Base-by-base conservation (phyloP, 2,888 invertebrate genomes). In the Monopis laevigella region DNA sequence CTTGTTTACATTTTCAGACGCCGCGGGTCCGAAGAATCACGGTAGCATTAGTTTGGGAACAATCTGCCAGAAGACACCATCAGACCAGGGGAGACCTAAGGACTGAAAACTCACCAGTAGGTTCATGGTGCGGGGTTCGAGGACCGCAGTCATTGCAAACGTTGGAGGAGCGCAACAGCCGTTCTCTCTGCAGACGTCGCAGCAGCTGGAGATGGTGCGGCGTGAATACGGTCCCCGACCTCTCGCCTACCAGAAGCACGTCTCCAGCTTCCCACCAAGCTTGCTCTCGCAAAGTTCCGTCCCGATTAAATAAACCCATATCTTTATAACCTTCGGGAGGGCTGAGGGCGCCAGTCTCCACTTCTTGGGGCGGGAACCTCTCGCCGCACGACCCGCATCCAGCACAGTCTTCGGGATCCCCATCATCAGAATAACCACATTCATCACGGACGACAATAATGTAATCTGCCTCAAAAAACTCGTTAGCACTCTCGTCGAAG, bases 271-370 rank as follows among this genome's bases (percentile, higher is more conserved):
- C 83, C 77, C 78, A 77, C 71, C 78, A 77, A 2, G 81, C 80
- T 56, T 84, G 84, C 58, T 85, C 85, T 12, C 82, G 81, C 50
- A 85, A 58, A 28, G 81, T 82, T 6, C 80, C 81, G 40, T 75
- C 78, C 41, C 82, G 82, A 54, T 85, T 84, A 51, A 86, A 81
- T 45, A 84, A 65, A 51, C 90, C 90, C 82, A 89, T 84, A 61
- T 94, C 94, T 70, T 94, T 94, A 77, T 94, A 94, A 7, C 93
- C 94, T 62, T 94, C 94, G 8, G 94, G 94, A 16, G 94, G 94
- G 62, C 93, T 93, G 44, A 94, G 84, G 3, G 94, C 93, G 29
- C 93, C 92, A 47, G 90, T 87, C 63, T 91, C 91, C 45, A 88
- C 87, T 66, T 90, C 90, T 58, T 87, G 82, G 27, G 86, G 86